Evolutionary conservation across 2,797 vertebrate genomes (phyloP).

Genomic region (Acomys russatus): DNA sequence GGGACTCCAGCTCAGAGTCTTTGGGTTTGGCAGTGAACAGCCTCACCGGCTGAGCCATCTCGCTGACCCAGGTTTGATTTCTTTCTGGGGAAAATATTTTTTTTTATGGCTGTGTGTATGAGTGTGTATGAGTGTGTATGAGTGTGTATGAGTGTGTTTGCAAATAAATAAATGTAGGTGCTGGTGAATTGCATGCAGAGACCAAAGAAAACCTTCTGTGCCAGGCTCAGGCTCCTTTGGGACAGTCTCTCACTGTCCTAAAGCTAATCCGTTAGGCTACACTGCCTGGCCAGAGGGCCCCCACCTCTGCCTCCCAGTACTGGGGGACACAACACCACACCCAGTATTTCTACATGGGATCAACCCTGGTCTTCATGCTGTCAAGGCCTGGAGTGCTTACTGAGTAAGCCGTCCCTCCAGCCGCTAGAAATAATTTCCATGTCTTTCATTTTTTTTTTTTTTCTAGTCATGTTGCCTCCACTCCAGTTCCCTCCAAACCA

Average conservation of each 20-base stretch:
- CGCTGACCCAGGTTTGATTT: not conserved
- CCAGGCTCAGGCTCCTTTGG: not conserved
- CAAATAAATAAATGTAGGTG: not conserved
- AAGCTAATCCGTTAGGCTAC: not conserved
- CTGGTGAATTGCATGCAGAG: not conserved
- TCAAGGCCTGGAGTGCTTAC: not conserved
- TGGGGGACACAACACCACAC: not conserved
- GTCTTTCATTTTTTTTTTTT: constrained; percentile 50
- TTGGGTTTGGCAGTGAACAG: not conserved
- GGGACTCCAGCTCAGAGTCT: not conserved
- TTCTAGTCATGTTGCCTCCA: not conserved
- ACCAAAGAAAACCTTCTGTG: not conserved
- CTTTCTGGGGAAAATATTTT: not conserved
- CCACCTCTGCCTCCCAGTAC: not conserved
- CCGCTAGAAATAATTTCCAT: not conserved
- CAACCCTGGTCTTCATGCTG: not conserved
- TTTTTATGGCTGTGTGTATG: not conserved
- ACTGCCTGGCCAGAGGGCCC: not conserved
- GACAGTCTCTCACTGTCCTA: not conserved
- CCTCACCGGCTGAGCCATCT: not conserved
- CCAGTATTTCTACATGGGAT: not conserved
- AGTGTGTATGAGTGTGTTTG: not conserved
- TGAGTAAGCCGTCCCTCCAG: not conserved
- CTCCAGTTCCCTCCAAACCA: not conserved
- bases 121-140: too few species aligned